Conservation (phyloP, 2,888 invertebrate genomes). For the Gnatocerus cornutus region DNA sequence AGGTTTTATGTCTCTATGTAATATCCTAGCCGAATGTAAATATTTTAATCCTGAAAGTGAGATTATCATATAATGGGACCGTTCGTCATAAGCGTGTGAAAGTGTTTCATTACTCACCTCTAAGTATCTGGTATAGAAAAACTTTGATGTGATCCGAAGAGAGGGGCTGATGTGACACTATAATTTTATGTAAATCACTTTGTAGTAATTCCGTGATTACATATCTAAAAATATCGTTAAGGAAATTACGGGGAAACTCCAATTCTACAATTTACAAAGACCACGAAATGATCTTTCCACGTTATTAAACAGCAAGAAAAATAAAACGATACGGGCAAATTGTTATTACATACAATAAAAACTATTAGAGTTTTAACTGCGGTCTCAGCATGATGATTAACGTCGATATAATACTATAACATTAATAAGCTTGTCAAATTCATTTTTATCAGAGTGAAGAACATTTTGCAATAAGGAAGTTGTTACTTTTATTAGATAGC, state of each 20-base stretch:
- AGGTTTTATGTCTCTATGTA: conserved; percentile 99
- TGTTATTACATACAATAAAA: conserved; percentile 11
- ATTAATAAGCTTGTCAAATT: conserved; percentile 38
- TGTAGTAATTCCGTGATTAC: conserved; percentile 99
- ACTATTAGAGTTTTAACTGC: conserved; percentile 18
- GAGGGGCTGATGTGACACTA: conserved; percentile 99
- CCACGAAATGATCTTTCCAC: background rate
- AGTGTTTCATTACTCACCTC: conserved; percentile 79
- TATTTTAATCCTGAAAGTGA: conserved; percentile 91
- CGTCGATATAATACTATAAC: conserved; percentile 24
- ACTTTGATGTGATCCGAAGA: conserved; percentile 99
- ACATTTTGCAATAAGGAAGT: conserved; percentile 42
- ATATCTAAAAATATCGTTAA: conserved; percentile 80
- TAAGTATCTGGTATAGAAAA: conserved; percentile 99
- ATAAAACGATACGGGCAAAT: conserved; percentile 14
- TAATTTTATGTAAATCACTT: conserved; percentile 99
- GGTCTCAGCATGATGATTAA: conserved; percentile 27
- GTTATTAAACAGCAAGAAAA: conserved; percentile 9
- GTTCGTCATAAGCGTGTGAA: conserved; percentile 14
- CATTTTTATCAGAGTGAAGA: conserved; percentile 23
- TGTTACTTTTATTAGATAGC: conserved; percentile 32
- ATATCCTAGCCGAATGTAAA: conserved; percentile 97
- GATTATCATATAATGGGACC: background rate
- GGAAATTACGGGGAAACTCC: background rate
- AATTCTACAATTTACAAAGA: background rate